Conservation (phyloP, 2,113 vertebrate species). For the Tachysurus fulvidraco region DNA sequence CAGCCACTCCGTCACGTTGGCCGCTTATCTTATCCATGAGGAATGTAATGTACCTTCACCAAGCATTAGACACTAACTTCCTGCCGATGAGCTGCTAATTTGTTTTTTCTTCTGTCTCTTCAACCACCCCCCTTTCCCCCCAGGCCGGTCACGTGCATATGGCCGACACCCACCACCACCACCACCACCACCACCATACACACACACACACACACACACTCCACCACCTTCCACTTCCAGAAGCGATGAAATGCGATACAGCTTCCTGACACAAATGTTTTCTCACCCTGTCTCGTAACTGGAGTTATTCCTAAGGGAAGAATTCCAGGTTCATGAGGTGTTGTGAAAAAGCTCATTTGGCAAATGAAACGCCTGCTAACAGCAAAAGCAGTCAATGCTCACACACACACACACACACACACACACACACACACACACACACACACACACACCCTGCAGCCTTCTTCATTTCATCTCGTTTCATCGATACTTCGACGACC, state of each 20-base stretch:
- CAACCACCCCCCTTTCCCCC: too few species aligned
- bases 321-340: conserved; percentile 35
- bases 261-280: conserved; percentile 47
- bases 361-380: conserved; percentile 16
- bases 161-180: conserved; percentile 2
- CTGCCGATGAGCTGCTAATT: not conserved
- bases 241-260: conserved; percentile 59
- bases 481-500: not conserved
- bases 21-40: too few species aligned
- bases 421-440: too few species aligned
- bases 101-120: too few species aligned
- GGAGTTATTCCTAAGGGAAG: conserved; percentile 24
- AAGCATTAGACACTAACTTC: not conserved
- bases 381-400: not conserved
- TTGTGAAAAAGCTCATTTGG: conserved; percentile 34
- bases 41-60: not conserved
- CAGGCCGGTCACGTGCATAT: not conserved
- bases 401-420: too few species aligned
- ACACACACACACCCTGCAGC: too few species aligned
- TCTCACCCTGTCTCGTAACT: conserved; percentile 44
- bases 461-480: not conserved
- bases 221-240: not conserved
- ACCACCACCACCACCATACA: not conserved
- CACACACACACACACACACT: too few species aligned
- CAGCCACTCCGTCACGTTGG: too few species aligned